Evolutionary conservation across 1,140 invertebrate genomes (phyloP).

Genomic region (Hylaeus volcanicus): DNA sequence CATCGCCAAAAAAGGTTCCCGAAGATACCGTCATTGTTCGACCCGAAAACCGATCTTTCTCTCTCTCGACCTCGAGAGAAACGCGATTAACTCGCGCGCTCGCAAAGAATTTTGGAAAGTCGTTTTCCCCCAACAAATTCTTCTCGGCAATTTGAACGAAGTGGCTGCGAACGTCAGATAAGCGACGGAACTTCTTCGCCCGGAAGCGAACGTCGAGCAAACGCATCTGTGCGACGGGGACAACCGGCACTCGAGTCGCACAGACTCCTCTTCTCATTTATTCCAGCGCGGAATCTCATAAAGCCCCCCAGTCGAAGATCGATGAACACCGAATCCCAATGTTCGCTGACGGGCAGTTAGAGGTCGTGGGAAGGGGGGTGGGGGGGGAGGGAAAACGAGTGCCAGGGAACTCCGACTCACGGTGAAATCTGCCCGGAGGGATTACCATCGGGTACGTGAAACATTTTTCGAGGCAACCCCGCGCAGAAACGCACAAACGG

Average conservation of each 20-base stretch:
- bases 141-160: conserved; percentile 9
- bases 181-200: conserved; percentile 16
- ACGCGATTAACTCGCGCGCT: background rate
- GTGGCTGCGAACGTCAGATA: conserved; percentile 28
- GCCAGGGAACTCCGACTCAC: background rate
- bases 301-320: conserved; percentile 50
- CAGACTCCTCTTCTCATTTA: conserved; percentile 19
- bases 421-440: conserved; percentile 52
- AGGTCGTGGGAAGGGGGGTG: too few species aligned
- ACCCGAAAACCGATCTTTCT: too few species aligned
- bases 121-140: too few species aligned
- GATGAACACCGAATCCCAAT: conserved; percentile 55
- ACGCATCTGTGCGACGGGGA: background rate
- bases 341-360: too few species aligned
- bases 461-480: conserved; percentile 49
- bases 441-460: conserved; percentile 54
- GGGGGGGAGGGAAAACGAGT: too few species aligned
- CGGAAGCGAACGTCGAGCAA: conserved; percentile 4
- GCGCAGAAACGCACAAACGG: conserved; percentile 12
- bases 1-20: too few species aligned
- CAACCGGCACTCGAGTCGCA: conserved; percentile 13
- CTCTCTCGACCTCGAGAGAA: background rate
- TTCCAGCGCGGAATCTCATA: conserved; percentile 46
- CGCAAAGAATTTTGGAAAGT: conserved; percentile 10
- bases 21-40: too few species aligned